Evolutionary conservation across 2,113 vertebrate species (phyloP), one percentile per base, ranked within the genome.

Genomic region (Haemorhous mexicanus): DNA sequence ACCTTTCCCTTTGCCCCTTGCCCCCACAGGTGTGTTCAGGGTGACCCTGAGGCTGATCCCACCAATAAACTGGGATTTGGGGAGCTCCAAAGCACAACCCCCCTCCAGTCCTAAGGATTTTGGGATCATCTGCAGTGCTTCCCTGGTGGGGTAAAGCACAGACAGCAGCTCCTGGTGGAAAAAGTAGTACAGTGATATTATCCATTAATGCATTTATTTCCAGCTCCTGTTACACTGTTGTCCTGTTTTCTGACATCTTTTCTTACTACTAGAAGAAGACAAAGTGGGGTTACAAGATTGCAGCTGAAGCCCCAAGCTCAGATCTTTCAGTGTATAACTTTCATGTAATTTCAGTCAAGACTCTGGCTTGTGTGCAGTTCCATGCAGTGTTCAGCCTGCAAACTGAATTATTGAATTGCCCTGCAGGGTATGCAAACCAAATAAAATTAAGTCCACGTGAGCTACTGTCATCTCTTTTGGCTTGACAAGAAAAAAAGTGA

Each of bases 391-490:
- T 88, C 24, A 64, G n/a, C 20, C 76, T 92, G 63, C 64, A 77
- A 62, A 95, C 50, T 2, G 75, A 80, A 59, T 77, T 44, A 90
- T 89, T 84, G 89, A 50, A 90, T 94, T 95, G 89, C 43, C 70
- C 83, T 90, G 33, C 59, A 59, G 92, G 50, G 55, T 67, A n/a
- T 78, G 73, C 39, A 86, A 79, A 70, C 64, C 73, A 89, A 84
- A 81, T 77, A 89, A 78, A 90, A 87, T 87, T 47, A 87, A 81
- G 46, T 70, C 68, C 76, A 70, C 2, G 2, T 90, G 79, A 93
- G 50, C 67, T 93, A 50, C 68, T 92, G 80, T 86, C 90, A 81
- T 88, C 59, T 90, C 75, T 85, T 86, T 63, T 77, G 86, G 63
- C 79, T 63, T 86, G 73, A 81, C 47, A 70, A 94, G 50, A 69